Base-by-base conservation (phyloP, 1,140 invertebrate genomes). In the Oryzaephilus surinamensis region DNA sequence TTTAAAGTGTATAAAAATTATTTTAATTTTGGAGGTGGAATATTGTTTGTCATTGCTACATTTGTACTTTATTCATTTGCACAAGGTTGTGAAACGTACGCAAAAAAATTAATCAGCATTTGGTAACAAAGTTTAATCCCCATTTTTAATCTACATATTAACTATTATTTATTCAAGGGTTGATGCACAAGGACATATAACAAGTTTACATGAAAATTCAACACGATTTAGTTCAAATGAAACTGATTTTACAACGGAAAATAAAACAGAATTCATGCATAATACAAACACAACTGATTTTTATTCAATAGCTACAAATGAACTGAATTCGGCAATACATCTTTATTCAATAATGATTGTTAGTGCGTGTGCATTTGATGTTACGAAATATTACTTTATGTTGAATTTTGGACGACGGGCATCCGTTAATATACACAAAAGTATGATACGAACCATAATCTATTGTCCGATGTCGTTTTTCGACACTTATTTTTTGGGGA, bases 391-490 rank as follows among this genome's bases (percentile, higher is more conserved):
- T n/a, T n/a, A n/a, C n/a, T n/a, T n/a, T n/a, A n/a, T n/a, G n/a
- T n/a, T n/a, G n/a, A n/a, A 12, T 4, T 30, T 48, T 20, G 42
- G 31, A 11, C 37, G 35, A 32, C 43, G 42, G 27, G 46, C 46
- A 0, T 51, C 52, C 1, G 41, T 51, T 7, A 51, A 51, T 13
- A 13, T 55, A 14, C 53, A 55, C 29, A 52, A 56, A 14, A 35
- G 29, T 16, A 50, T 54, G 38, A 45, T 48, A 2, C 21, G 16
- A 1, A 50, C 44, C 6, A 36, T 58, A 15, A 30, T 58, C 4
- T 41, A 50, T 19, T 51, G 51, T 13, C 35, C 46, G 7, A 58
- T 58, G 53, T 21, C 37, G 3, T 58, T 58, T 27, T 58, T 56
- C 28, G 53, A 58, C 31, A 42, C 40, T 1, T 43, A 57, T 46